These are phyloP conservation scores for Heliconius melpomene DNA, from an alignment of 1,140 invertebrate species.

Conservation along the genomic window DNA sequence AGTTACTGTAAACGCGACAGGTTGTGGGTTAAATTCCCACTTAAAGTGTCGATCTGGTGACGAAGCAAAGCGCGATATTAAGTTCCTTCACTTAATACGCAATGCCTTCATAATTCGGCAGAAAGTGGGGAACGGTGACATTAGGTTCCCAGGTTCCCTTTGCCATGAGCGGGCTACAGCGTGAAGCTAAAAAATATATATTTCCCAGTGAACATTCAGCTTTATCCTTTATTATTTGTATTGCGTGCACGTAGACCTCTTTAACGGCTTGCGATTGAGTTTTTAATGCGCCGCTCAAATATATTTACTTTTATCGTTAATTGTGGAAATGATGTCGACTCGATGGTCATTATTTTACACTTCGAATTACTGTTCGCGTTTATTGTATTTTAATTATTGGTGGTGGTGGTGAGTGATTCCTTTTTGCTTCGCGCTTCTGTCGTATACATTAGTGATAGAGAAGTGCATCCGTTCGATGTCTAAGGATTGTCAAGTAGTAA, in stretches of 20 bases:
- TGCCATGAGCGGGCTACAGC: background rate
- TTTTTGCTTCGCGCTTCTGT: too few species aligned
- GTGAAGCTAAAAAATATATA: background rate
- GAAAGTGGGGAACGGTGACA: background rate
- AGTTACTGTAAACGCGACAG: background rate
- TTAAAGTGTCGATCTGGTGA: background rate
- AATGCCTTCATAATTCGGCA: background rate
- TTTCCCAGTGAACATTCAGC: background rate
- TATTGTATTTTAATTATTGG: constrained; percentile 12
- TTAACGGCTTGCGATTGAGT: constrained; percentile 63
- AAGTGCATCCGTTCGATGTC: too few species aligned
- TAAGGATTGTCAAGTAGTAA: too few species aligned
- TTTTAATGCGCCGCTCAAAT: constrained; percentile 52
- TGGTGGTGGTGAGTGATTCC: too few species aligned
- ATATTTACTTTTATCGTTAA: constrained; percentile 41
- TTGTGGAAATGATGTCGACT: constrained; percentile 21
- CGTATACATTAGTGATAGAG: too few species aligned
- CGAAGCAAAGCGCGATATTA: background rate
- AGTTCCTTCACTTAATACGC: background rate
- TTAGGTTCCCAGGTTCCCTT: background rate
- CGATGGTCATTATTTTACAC: constrained; percentile 25
- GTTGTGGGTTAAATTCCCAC: background rate
- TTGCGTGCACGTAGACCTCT: constrained; percentile 49
- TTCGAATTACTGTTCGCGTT: constrained; percentile 2
- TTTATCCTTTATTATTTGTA: constrained; percentile 42